A percentile compares a stretch with the other conserved stretches of the same genome.
phyloP scores from a whole-genome alignment of 2,888 invertebrate genomes.

The Yponomeuta sedellus region DNA sequence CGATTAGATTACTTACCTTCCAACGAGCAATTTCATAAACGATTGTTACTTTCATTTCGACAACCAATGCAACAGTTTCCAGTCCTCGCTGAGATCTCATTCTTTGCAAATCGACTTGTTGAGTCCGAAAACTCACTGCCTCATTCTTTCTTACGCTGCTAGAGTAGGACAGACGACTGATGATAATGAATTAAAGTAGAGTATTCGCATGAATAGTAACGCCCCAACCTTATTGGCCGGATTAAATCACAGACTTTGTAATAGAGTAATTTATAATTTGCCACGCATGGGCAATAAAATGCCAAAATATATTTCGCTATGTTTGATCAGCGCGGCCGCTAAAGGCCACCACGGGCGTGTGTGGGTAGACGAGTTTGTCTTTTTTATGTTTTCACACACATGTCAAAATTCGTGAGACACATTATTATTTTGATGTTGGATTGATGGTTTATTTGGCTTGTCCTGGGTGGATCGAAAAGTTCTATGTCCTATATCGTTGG shows the following conservation, averaged over 20 bases:
- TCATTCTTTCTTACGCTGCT: not conserved
- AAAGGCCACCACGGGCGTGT: not conserved
- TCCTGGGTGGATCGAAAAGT: not conserved
- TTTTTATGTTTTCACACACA: not conserved
- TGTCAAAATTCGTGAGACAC: conserved; percentile 1
- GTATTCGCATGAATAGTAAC: not conserved
- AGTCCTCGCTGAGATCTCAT: not conserved
- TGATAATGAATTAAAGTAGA: not conserved
- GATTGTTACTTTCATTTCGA: conserved; percentile 69
- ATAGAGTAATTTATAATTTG: conserved; percentile 8
- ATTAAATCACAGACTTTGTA: not conserved
- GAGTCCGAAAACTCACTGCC: not conserved
- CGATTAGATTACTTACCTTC: conserved; percentile 64
- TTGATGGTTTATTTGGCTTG: not conserved
- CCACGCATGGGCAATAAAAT: conserved; percentile 3
- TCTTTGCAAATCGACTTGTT: not conserved
- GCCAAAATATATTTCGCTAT: conserved; percentile 6
- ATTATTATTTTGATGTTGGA: not conserved
- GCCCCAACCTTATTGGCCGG: not conserved
- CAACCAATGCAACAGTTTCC: conserved; percentile 23
- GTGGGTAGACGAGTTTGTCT: not conserved
- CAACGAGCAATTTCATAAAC: conserved; percentile 61
- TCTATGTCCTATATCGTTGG: too few species aligned
- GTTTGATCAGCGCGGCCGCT: not conserved
- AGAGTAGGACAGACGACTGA: not conserved